Evolutionary conservation across 2,113 vertebrate genomes (phyloP).

Genomic region (Ptyas mucosa): DNA sequence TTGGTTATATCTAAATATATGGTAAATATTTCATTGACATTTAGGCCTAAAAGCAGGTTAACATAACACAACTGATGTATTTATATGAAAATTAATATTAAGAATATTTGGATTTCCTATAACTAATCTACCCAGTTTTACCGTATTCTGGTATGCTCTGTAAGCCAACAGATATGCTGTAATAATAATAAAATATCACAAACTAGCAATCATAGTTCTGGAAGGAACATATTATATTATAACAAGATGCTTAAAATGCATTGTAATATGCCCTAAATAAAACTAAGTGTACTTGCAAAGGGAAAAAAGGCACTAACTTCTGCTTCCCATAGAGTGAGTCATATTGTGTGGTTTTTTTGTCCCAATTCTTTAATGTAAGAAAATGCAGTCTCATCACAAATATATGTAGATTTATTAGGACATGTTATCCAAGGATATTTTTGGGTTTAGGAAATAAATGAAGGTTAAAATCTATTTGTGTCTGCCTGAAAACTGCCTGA

Average conservation of each 20-base stretch:
- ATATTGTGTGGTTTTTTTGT: background rate
- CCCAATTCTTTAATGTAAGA: background rate
- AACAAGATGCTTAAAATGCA: background rate
- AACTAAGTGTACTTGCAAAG: background rate
- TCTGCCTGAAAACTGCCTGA: background rate
- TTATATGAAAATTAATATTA: background rate
- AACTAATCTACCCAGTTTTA: background rate
- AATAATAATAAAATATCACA: background rate
- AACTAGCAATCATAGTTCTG: background rate
- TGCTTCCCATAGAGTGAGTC: background rate
- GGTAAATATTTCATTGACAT: background rate
- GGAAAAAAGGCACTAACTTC: background rate
- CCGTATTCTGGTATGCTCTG: background rate
- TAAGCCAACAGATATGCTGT: background rate
- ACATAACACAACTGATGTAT: background rate
- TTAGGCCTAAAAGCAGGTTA: background rate
- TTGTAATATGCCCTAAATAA: background rate
- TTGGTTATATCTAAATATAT: background rate
- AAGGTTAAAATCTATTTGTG: background rate
- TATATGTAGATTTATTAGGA: background rate
- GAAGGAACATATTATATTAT: background rate
- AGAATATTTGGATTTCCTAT: background rate
- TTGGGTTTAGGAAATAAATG: background rate
- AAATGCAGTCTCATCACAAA: background rate
- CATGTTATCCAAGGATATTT: background rate